Base-by-base conservation (phyloP, 2,113 vertebrate species). In the Thunnus maccoyii region DNA sequence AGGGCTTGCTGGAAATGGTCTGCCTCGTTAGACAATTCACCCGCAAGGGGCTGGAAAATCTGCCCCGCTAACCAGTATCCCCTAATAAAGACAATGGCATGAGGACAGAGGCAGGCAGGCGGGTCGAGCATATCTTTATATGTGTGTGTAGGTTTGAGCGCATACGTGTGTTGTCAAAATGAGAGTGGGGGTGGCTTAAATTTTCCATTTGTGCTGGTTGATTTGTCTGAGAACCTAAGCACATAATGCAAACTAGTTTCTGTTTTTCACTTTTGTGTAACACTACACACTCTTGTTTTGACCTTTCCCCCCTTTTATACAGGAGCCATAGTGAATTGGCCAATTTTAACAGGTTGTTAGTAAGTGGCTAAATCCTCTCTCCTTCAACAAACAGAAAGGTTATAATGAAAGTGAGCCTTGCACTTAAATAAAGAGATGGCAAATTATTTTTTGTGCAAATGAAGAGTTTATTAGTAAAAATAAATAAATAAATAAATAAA, bases 1-100 rank as follows among this genome's bases (percentile, higher is more conserved):
- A 91, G 85, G 88, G 74, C 80, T 86, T 89, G 89, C 93, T 92
- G 88, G 89, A 95, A 94, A 94, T 86, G 89, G 91, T 88, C 93
- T 86, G 91, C 89, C 89, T 91, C 76, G 90, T 89, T 89, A 91
- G 88, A 90, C 86, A 72, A 88, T 91, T 92, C 82, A 78, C 86
- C 91, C 84, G 69, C 82, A 89, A 88, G 86, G 91, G 90, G 77
- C 83, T 92, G 88, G 90, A 92, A 94, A 95, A 93, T 91, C 90
- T 89, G 81, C 86, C 90, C 85, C 20, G 81, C 91, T 86, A 88
- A 92, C 90, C 90, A 86, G 85, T 74, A 92, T 89, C 90, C 92
- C 89, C 89, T 93, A 93, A 93, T 92, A 94, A 93, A 93, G 92
- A 87, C 88, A 90, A 89, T 84, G 76, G 80, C 88, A 85, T 76